These are phyloP conservation scores for Habrosyne pyritoides DNA, from an alignment of 2,888 invertebrate genomes.

Conservation along the genomic window DNA sequence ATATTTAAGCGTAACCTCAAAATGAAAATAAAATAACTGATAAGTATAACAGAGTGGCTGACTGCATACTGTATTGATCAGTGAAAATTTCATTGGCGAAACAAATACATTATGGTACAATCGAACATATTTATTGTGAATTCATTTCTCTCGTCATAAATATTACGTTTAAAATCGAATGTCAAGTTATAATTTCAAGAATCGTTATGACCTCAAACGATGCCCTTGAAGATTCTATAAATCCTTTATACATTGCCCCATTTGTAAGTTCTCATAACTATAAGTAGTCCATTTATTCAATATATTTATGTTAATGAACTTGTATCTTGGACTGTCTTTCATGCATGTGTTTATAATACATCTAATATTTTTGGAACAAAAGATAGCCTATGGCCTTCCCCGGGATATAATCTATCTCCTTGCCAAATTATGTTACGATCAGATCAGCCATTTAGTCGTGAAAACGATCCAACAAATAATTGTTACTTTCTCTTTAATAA, in stretches of 20 bases:
- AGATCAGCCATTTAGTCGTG: too few relatives aligned
- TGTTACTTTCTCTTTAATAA: too few relatives aligned
- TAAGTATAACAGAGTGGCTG: too few relatives aligned
- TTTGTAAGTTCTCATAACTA: not conserved
- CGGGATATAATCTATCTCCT: too few relatives aligned
- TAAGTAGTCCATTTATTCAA: not conserved
- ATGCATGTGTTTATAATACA: not conserved
- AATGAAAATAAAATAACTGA: not conserved
- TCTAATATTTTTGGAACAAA: too few relatives aligned
- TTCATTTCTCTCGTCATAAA: not conserved
- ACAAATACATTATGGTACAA: not conserved
- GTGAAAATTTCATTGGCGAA: not conserved
- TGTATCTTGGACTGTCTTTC: not conserved
- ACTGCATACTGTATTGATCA: not conserved
- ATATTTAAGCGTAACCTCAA: not conserved
- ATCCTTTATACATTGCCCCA: conserved; percentile 33
- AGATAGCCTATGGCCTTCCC: too few relatives aligned
- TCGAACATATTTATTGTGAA: not conserved
- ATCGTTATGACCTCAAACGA: conserved; percentile 25
- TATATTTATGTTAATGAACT: not conserved
- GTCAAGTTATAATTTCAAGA: conserved; percentile 1
- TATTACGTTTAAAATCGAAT: not conserved
- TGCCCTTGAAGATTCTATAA: conserved; percentile 33
- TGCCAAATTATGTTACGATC: not conserved
- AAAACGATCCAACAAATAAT: too few relatives aligned